A percentile compares a stretch with the other conserved stretches of the same genome.
Conservation (phyloP, 2,888 invertebrate species). For the Harpalus rufipes region DNA sequence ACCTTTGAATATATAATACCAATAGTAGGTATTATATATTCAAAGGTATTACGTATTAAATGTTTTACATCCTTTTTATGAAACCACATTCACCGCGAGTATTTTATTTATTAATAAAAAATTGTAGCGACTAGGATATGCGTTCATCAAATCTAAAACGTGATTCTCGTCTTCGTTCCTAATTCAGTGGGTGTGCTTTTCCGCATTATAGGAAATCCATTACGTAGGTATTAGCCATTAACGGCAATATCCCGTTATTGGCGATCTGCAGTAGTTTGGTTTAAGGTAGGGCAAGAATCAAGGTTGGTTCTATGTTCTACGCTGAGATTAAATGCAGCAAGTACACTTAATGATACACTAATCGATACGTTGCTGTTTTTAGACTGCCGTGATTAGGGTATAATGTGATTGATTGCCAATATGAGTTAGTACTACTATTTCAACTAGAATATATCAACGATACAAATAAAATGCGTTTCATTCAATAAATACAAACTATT, state of each 20-base stretch:
- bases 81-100: no score
- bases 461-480: background rate
- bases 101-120: no score
- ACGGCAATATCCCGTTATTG: conserved; percentile 10
- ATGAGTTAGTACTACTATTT: background rate
- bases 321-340: conserved; percentile 38
- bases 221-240: conserved; percentile 11
- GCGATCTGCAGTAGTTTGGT: conserved; percentile 23
- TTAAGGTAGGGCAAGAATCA: conserved; percentile 11
- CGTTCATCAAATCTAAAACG: background rate
- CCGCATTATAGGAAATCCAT: conserved; percentile 1
- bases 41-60: no score
- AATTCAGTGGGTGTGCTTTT: conserved; percentile 3
- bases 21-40: no score
- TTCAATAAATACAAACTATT: no score
- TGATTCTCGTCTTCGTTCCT: background rate
- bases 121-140: background rate
- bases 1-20: no score
- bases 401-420: conserved; percentile 24
- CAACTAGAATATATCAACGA: background rate
- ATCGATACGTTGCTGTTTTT: conserved; percentile 21
- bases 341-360: conserved; percentile 5
- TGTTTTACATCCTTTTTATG: no score
- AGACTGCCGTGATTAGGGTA: conserved; percentile 17
- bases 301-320: background rate